Base-by-base conservation (phyloP, 1,140 invertebrate species). In the Leptinotarsa texana region DNA sequence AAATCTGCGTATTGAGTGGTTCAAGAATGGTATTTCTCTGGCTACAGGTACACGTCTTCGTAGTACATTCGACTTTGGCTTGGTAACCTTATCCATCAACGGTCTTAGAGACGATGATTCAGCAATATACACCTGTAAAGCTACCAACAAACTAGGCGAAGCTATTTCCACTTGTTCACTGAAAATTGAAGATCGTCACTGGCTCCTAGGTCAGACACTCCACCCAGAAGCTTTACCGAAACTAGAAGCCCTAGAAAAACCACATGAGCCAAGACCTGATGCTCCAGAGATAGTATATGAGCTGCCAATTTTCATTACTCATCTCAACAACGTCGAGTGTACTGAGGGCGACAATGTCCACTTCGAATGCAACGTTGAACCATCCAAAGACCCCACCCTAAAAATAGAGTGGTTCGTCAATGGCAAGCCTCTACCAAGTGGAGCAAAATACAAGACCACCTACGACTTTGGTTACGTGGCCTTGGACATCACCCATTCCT, bases 331-430 rank as follows among this genome's bases (percentile, higher is more conserved):
- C 82, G 92, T 97, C 13, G 91, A 95, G 81, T 94, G 94, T 81
- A 92, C 92, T 73, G 97, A 99, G 88, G 93, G 93, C 68, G 95
- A 97, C 74, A 94, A 93, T 75, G 94, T 93, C 77, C 95, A 96
- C 85, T 99, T 99, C 83, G 96, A 98, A 86, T 98, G 96, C 84
- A 93, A 93, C 78, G 95, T 99, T 5, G 94, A 98, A 84, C 97
- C 97, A 51, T 93, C 95, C 13, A 94, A 95, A 84, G 97, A 99
- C 87, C 96, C 96, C 3, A 97, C 95, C 13, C 92, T 98, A 88
- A 93, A 93, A 81, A 94, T 97, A 80, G 95, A 96, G 86, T 96
- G 95, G 94, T 95, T 94, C 87, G 89, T 94, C 69, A 96, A 96
- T 82, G 93, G 93, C 15, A 93, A 95, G 86, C 91, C 93, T 8